These are phyloP conservation scores for Potamarius usumacintae DNA, from an alignment of 2,113 vertebrate genomes.

Conservation along the genomic window DNA sequence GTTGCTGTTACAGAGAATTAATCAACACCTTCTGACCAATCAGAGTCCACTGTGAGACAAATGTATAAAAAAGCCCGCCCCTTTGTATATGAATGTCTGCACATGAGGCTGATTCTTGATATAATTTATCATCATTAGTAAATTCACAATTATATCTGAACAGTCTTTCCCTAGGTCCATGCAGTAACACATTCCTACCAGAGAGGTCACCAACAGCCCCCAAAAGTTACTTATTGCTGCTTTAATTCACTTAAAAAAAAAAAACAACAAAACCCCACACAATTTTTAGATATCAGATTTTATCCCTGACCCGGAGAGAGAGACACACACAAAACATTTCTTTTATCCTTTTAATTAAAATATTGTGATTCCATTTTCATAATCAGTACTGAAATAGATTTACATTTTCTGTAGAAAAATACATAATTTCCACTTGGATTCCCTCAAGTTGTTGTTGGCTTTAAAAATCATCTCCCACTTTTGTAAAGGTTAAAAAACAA, in stretches of 20 bases:
- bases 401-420: conserved; percentile 30
- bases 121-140: background rate
- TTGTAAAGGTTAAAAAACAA: background rate
- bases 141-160: background rate
- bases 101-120: background rate
- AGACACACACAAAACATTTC: background rate
- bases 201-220: background rate
- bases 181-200: background rate
- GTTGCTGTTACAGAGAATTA: background rate
- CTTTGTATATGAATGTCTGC: background rate
- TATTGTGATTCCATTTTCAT: background rate
- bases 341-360: background rate
- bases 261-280: background rate
- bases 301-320: background rate
- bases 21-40: background rate
- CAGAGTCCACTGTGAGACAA: background rate
- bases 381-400: conserved; percentile 7
- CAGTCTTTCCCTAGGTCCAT: background rate
- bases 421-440: background rate
- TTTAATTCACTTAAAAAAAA: background rate
- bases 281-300: background rate
- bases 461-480: background rate
- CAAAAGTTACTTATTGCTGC: background rate
- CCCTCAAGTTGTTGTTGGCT: background rate
- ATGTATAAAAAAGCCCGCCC: background rate